phyloP scores from a whole-genome alignment of 2,113 vertebrate species.

The Suncus etruscus region DNA sequence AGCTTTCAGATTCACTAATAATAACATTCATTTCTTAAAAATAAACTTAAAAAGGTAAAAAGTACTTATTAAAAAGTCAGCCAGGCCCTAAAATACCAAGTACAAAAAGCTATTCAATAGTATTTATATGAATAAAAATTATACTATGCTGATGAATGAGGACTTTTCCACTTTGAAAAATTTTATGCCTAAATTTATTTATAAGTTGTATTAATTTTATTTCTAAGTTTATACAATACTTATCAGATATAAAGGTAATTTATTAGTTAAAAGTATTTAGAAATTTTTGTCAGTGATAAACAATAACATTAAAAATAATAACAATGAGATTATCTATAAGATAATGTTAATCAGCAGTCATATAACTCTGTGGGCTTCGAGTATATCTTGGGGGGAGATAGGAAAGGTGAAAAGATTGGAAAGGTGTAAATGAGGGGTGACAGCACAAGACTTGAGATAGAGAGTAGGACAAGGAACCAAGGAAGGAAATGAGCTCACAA shows the following conservation, averaged over 20 bases:
- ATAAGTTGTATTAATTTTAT: background rate
- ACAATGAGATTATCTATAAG: background rate
- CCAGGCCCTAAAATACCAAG: no score
- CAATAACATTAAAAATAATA: background rate
- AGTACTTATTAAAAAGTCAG: no score
- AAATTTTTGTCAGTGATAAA: background rate
- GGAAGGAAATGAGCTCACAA: no score
- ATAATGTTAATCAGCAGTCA: background rate
- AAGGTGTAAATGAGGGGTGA: no score
- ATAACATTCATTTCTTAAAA: background rate
- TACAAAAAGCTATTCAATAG: background rate
- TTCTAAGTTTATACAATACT: background rate
- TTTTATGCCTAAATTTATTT: background rate
- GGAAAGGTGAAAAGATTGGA: no score
- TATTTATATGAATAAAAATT: background rate
- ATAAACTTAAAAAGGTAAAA: background rate
- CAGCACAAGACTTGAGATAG: no score
- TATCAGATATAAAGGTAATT: background rate
- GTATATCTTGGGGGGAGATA: no score
- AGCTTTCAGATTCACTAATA: background rate
- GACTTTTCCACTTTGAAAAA: constrained; percentile 3
- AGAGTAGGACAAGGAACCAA: no score
- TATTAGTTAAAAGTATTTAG: background rate
- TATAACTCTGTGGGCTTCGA: no score
- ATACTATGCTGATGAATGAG: background rate